Base-by-base conservation (phyloP, 2,113 vertebrate genomes). In the Dolichallabes microphthalmus region DNA sequence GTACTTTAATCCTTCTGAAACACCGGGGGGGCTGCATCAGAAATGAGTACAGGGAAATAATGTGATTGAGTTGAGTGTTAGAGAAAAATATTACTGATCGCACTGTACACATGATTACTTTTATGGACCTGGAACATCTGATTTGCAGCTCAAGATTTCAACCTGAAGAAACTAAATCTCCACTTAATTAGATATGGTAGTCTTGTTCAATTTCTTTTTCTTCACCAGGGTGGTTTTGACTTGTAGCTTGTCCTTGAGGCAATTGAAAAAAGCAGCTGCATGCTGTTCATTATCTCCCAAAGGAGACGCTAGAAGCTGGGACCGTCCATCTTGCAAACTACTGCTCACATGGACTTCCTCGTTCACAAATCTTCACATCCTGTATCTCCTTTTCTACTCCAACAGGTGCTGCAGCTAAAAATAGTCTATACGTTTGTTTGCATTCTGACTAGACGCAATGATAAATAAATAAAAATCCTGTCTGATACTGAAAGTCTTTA, bases 261-360 rank as follows among this genome's bases (percentile, higher is more conserved):
- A 93, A 94, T 94, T 93, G 93, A 92, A 91, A 88, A 53, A 89
- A 93, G 91, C 94, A 94, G 93, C 92, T 95, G 94, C 92, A 91
- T 80, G 80, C 87, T 89, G 92, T 92, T 93, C 94, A 90, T 74
- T 68, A 63, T 80, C 85, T 89, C 82, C 17, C 79, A 50, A 27
- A 84, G 85, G 88, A 89, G 22, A 89, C 86, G 86, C n/a, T 88
- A 53, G 30, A 69, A n/a, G 87, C 32, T 88, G 53, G 30, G 60
- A n/a, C 30, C 52, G 19, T 50, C 71, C 12, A 25, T 53, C 27
- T 20, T 25, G 61, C 73, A 55, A 66, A 30, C n/a, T 85, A 55
- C 30, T 73, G 32, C 50, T 50, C 53, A 58, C 52, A 27, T n/a
- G 63, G 39, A 22, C 45, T 25, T 25, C 7, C 39, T 8, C 27